phyloP scores from a whole-genome alignment of 2,888 invertebrate genomes.

The Hypomecis punctinalis region DNA sequence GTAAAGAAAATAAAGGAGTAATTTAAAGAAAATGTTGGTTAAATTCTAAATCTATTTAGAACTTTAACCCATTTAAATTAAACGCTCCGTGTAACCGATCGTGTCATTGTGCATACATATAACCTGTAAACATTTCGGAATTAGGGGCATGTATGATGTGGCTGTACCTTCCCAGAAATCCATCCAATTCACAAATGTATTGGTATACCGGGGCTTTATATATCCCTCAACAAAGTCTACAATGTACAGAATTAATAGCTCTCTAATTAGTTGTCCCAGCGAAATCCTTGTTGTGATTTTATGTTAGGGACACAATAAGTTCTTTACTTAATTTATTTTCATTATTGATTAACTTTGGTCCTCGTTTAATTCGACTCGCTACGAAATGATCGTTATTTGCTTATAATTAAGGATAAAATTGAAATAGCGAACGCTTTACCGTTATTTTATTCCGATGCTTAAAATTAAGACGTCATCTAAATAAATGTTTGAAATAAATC shows the following conservation, averaged over 20 bases:
- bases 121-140: constrained; percentile 8
- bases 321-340: constrained; percentile 57
- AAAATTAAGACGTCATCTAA: constrained; percentile 63
- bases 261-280: constrained; percentile 16
- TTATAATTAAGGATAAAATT: constrained; percentile 58
- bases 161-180: constrained; percentile 12
- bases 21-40: too few species aligned
- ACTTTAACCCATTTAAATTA: too few species aligned
- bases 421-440: constrained; percentile 49
- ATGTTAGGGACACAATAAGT: constrained; percentile 48
- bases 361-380: constrained; percentile 46
- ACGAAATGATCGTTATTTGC: constrained; percentile 58
- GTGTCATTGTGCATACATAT: constrained; percentile 1
- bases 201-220: constrained; percentile 6
- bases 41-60: too few species aligned
- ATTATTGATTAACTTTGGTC: constrained; percentile 61
- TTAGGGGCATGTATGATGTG: constrained; percentile 1
- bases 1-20: too few species aligned
- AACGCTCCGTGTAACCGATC: not conserved
- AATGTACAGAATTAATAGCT: constrained; percentile 9
- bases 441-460: constrained; percentile 63
- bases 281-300: constrained; percentile 10
- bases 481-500: constrained; percentile 67
- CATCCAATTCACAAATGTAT: constrained; percentile 6
- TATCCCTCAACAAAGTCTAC: not conserved